A percentile compares a stretch with the other conserved stretches of the same genome.
These are phyloP conservation scores for Spinus olivaceus DNA, from an alignment of 2,797 vertebrate genomes.

Conservation along the genomic window DNA sequence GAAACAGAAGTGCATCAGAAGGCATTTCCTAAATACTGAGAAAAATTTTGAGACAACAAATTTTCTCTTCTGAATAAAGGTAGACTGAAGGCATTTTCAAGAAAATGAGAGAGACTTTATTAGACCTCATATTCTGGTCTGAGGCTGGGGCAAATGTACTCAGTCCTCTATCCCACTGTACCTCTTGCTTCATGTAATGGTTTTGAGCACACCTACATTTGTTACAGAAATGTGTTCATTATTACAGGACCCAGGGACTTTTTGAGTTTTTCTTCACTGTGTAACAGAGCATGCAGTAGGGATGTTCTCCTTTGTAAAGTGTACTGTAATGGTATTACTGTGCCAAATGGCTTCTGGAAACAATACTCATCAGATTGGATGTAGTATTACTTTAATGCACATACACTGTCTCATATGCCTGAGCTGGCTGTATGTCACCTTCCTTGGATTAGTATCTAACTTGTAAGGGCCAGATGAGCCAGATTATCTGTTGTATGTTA, in stretches of 20 bases:
- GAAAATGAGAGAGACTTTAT: neutral
- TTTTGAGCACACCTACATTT: neutral
- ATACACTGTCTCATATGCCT: neutral
- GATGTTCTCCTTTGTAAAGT: neutral
- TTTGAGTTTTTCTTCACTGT: neutral
- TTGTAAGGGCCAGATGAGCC: neutral
- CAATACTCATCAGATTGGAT: neutral
- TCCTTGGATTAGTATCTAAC: neutral
- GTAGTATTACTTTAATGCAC: neutral
- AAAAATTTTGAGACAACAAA: neutral
- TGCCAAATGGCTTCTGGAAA: neutral
- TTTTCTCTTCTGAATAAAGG: neutral
- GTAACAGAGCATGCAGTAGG: neutral
- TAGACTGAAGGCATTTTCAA: neutral
- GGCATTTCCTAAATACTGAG: neutral
- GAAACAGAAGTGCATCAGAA: neutral
- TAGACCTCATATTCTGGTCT: neutral
- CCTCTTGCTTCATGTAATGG: neutral
- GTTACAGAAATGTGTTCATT: neutral
- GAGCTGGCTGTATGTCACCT: neutral
- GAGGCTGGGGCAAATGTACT: neutral
- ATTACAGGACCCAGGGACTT: neutral
- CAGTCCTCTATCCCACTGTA: neutral
- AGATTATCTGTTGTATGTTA: neutral
- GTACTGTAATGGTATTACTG: neutral